Evolutionary conservation across 2,797 vertebrate genomes (phyloP), one percentile per base, ranked within the genome.

Genomic region (Sebastes oblongus): DNA sequence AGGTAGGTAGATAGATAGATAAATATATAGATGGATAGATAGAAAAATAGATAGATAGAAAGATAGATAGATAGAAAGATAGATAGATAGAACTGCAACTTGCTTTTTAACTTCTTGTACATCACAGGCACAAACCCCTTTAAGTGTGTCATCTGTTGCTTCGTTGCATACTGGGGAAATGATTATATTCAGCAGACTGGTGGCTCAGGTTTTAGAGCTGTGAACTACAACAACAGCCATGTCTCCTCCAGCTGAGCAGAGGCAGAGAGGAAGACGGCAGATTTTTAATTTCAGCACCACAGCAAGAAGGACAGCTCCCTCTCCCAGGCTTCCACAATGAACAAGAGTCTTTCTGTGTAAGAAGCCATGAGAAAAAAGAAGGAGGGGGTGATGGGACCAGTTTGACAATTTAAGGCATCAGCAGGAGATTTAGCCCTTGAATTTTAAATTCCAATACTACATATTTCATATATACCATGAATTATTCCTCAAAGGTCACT

Each of bases 281-380:
- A 78, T 86, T 91, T 56, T 83, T 80, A n/a, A 86, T 94, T 94
- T 94, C 94, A 95, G 95, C 89, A 94, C 93, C 84, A 84, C 56
- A 46, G 61, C 22, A 56, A 66, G 76, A 81, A 56, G 90, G 91
- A 94, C 93, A 95, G 94, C 89, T 94, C 93, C 89, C 75, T 88
- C 75, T 88, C 78, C 64, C 67, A 82, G 80, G 52, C 86, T 61
- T 65, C 78, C 39, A 82, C 58, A 29, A 55, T 9, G 85, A 87
- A 90, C 88, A 90, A 84, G 84, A 54, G 72, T 56, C 82, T 86
- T 85, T 85, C 80, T 90, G 90, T 84, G 66, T 72, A 27, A 83
- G 50, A 27, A 83, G 50, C 54, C 73, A 68, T 24, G 61, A 42
- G 13, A 62, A 55, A 54, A n/a, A 59, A 50, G 10, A 16, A 59